Conservation (phyloP, 2,113 vertebrate species). For the Poecilia latipinna region DNA sequence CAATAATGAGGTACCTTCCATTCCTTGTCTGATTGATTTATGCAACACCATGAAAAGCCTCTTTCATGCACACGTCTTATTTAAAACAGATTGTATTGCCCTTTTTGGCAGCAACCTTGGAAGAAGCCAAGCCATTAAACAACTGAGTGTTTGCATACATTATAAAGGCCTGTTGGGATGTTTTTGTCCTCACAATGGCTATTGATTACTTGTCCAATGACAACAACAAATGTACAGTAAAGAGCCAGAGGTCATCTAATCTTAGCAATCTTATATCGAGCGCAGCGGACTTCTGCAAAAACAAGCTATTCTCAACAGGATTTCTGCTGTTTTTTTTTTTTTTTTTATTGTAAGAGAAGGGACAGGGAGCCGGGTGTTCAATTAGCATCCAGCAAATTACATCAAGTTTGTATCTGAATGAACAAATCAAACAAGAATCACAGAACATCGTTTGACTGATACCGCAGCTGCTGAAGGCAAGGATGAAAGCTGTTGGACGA, state of each 20-base stretch:
- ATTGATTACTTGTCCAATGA: slow-evolving; percentile 65
- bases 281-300: background rate
- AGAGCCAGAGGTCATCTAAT: slow-evolving; percentile 50
- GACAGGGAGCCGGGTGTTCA: background rate
- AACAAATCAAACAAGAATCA: slow-evolving; percentile 21
- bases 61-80: slow-evolving; percentile 57
- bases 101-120: slow-evolving; percentile 60
- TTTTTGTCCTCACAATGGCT: slow-evolving; percentile 56
- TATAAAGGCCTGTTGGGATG: slow-evolving; percentile 57
- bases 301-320: too few species aligned
- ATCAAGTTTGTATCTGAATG: background rate
- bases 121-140: slow-evolving; percentile 58
- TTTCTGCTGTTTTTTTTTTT: too few species aligned
- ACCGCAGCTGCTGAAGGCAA: slow-evolving; percentile 1
- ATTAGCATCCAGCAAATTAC: slow-evolving; percentile 6
- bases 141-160: slow-evolving; percentile 55
- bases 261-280: slow-evolving; percentile 14
- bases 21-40: slow-evolving; percentile 67
- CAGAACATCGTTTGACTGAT: background rate
- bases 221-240: slow-evolving; percentile 43
- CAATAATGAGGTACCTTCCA: slow-evolving; percentile 50
- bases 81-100: slow-evolving; percentile 65
- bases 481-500: slow-evolving; percentile 18
- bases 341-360: too few species aligned
- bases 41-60: slow-evolving; percentile 54